These are phyloP conservation scores for Sisor rabdophorus DNA, from an alignment of 2,113 vertebrate species.

Conservation along the genomic window DNA sequence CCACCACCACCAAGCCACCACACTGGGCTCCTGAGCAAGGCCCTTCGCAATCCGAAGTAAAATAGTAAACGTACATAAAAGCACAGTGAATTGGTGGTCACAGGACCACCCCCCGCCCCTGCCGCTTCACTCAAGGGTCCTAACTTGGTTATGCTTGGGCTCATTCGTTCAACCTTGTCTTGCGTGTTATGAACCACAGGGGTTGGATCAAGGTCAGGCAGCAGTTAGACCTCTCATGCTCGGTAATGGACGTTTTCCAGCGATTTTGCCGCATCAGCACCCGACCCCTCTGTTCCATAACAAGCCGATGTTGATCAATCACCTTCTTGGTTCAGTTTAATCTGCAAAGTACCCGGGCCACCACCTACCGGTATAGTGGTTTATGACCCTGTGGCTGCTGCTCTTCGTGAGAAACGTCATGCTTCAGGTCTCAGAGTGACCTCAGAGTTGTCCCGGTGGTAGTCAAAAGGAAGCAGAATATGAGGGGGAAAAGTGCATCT, in stretches of 20 bases:
- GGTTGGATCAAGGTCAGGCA: constrained; percentile 39
- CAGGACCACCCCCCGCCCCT: too few relatives aligned
- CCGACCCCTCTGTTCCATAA: constrained; percentile 47
- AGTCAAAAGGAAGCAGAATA: background rate
- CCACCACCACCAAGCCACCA: too few relatives aligned
- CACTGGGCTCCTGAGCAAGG: too few relatives aligned
- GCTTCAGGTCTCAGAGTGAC: background rate
- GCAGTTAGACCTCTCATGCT: constrained; percentile 58
- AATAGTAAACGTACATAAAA: too few relatives aligned
- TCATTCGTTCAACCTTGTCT: too few relatives aligned
- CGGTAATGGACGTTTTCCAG: constrained; percentile 59
- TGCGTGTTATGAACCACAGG: too few relatives aligned
- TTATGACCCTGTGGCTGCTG: background rate
- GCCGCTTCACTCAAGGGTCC: too few relatives aligned
- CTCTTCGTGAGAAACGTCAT: background rate
- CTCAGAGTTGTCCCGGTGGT: background rate
- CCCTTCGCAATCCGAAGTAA: too few relatives aligned
- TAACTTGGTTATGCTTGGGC: too few relatives aligned
- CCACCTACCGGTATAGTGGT: background rate
- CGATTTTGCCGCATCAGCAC: constrained; percentile 64
- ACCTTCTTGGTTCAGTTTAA: background rate
- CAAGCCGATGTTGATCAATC: constrained; percentile 13
- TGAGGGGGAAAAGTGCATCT: background rate
- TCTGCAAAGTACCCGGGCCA: background rate
- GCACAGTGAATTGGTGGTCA: too few relatives aligned